Evolutionary conservation across 2,113 vertebrate genomes (phyloP).

Genomic region (Plotosus lineatus): DNA sequence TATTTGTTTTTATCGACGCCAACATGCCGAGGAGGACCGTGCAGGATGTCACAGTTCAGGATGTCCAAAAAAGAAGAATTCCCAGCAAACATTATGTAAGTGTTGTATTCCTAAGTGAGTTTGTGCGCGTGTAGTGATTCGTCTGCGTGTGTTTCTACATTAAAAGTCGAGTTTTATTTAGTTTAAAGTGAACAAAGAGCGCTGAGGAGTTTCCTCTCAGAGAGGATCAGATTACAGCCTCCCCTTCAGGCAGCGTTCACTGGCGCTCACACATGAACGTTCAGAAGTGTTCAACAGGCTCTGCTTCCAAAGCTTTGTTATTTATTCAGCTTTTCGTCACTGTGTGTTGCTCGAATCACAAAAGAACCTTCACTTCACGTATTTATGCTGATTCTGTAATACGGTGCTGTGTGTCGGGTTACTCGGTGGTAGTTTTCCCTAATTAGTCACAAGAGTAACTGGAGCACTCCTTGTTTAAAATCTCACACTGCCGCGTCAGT

Average conservation of each 20-base stretch:
- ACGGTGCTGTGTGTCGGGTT: not conserved
- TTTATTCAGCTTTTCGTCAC: not conserved
- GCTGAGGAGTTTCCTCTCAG: not conserved
- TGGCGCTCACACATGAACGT: not conserved
- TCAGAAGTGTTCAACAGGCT: not conserved
- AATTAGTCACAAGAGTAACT: not conserved
- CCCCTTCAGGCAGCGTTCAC: not conserved
- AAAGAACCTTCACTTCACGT: not conserved
- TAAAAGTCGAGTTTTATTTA: not conserved
- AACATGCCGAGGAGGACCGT: slow-evolving; percentile 76
- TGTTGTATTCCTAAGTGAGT: not conserved
- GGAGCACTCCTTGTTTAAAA: not conserved
- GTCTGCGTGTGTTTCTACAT: not conserved
- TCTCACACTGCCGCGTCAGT: not conserved
- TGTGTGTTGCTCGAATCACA: not conserved
- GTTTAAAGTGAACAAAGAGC: slow-evolving; percentile 36
- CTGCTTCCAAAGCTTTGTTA: not conserved
- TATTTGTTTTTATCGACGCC: slow-evolving; percentile 28
- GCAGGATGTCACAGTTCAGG: slow-evolving; percentile 76
- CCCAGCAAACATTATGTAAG: slow-evolving; percentile 82
- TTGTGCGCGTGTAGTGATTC: not conserved
- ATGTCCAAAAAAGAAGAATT: slow-evolving; percentile 77
- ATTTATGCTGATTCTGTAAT: not conserved
- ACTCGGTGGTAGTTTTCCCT: not conserved
- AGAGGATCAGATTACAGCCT: slow-evolving; percentile 17